Conservation (phyloP, 2,797 vertebrate species). For the Bradypus variegatus region DNA sequence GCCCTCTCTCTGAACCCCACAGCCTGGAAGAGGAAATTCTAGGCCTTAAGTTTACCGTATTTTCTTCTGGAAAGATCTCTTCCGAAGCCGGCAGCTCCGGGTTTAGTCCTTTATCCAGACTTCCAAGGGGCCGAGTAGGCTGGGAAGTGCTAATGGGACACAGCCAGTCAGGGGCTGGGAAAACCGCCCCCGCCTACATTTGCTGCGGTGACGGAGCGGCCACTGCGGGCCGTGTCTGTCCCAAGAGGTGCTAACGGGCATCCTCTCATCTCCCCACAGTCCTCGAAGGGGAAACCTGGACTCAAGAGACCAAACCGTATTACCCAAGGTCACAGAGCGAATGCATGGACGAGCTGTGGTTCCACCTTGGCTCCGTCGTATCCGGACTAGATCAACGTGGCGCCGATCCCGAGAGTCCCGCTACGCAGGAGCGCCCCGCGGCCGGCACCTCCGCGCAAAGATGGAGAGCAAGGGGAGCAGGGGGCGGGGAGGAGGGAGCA, state of each 20-base stretch:
- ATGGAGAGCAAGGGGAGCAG: too few relatives aligned
- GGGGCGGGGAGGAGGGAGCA: too few relatives aligned
- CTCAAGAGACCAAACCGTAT: not conserved
- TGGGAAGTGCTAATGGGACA: not conserved
- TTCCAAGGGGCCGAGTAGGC: not conserved
- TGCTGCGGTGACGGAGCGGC: not conserved
- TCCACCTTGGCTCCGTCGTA: not conserved
- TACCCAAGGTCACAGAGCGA: not conserved
- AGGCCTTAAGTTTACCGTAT: not conserved
- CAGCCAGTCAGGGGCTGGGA: not conserved
- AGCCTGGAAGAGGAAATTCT: not conserved
- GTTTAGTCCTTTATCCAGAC: not conserved
- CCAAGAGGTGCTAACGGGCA: not conserved
- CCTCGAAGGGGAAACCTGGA: not conserved
- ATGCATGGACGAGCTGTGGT: not conserved
- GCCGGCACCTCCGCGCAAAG: not conserved
- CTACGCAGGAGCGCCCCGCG: too few relatives aligned
- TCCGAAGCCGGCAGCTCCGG: not conserved
- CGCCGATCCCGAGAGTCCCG: not conserved
- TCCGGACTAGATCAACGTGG: not conserved
- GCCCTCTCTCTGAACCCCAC: not conserved
- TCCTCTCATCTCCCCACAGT: not conserved
- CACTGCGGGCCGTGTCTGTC: not conserved
- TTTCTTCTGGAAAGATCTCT: conserved; percentile 34
- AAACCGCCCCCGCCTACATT: not conserved